These are phyloP conservation scores for Helostoma temminkii DNA, from an alignment of 2,797 vertebrate species.

Conservation along the genomic window DNA sequence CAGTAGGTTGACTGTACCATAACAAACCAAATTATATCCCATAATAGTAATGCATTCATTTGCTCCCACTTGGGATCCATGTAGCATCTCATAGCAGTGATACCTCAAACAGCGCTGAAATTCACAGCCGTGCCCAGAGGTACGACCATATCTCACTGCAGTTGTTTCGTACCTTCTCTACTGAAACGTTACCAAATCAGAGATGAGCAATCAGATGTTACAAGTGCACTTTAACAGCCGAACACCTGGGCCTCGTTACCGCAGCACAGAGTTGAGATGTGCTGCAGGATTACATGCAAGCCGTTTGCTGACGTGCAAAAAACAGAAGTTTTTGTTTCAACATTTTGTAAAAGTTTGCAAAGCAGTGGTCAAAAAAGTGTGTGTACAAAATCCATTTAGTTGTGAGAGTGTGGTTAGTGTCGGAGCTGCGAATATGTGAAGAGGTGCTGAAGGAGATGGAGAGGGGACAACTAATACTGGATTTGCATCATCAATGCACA, in stretches of 20 bases:
- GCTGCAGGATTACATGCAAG: slow-evolving; percentile 79
- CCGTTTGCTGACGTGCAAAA: slow-evolving; percentile 74
- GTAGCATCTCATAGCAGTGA: slow-evolving; percentile 7
- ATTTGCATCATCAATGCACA: slow-evolving; percentile 11
- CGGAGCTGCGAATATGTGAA: slow-evolving; percentile 61
- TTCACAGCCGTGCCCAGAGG: background rate
- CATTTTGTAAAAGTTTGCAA: slow-evolving; percentile 54
- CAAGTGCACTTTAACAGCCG: slow-evolving; percentile 73
- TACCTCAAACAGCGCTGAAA: slow-evolving; percentile 9
- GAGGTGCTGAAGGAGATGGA: slow-evolving; percentile 5
- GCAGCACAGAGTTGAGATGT: slow-evolving; percentile 49
- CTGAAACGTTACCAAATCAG: slow-evolving; percentile 29
- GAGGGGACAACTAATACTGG: slow-evolving; percentile 55
- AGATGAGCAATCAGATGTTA: slow-evolving; percentile 66
- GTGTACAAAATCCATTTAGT: slow-evolving; percentile 75
- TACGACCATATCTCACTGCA: too few relatives aligned
- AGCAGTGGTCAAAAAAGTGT: slow-evolving; percentile 69
- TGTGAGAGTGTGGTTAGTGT: slow-evolving; percentile 47
- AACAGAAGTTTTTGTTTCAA: slow-evolving; percentile 31
- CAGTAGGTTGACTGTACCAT: slow-evolving; percentile 9
- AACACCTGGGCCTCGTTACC: slow-evolving; percentile 44
- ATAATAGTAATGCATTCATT: slow-evolving; percentile 6
- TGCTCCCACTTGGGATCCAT: background rate
- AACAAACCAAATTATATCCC: slow-evolving; percentile 7
- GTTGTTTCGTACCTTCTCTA: slow-evolving; percentile 8